Percentiles rank a stretch among this genome's conserved stretches.
Evolutionary conservation across 2,888 invertebrate species (phyloP).

Genomic region (Drosophila rellima): DNA sequence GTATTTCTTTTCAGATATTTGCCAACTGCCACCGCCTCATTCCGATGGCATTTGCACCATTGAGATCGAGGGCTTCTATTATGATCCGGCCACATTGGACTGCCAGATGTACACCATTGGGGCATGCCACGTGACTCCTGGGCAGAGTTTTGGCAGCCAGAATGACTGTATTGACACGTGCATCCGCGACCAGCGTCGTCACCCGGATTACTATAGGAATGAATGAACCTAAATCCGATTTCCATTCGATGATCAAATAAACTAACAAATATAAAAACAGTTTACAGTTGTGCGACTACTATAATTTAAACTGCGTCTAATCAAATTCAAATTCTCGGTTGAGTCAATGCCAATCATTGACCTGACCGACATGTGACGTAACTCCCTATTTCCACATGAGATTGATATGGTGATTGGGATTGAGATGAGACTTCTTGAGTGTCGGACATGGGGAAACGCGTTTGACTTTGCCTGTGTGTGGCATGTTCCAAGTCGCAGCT

Average conservation of each 20-base stretch:
- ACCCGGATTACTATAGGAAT: constrained; percentile 78
- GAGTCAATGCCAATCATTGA: constrained; percentile 15
- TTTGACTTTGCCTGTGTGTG: constrained; percentile 33
- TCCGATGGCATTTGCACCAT: constrained; percentile 83
- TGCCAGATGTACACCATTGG: constrained; percentile 81
- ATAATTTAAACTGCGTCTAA: constrained; percentile 47
- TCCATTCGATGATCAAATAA: constrained; percentile 6
- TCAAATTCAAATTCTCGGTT: constrained; percentile 24
- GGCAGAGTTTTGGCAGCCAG: constrained; percentile 83
- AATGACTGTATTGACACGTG: constrained; percentile 82
- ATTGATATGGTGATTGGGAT: constrained; percentile 17
- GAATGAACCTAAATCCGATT: constrained; percentile 47
- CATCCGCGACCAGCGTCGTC: constrained; percentile 74
- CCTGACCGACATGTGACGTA: constrained; percentile 62
- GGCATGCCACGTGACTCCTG: constrained; percentile 79
- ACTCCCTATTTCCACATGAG: constrained; percentile 44
- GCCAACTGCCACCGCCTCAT: constrained; percentile 79
- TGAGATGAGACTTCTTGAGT: not conserved
- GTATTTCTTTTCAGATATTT: constrained; percentile 67
- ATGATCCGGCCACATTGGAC: constrained; percentile 74
- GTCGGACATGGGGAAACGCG: constrained; percentile 33
- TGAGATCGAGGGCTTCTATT: constrained; percentile 84
- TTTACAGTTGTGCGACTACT: constrained; percentile 12
- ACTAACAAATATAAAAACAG: constrained; percentile 1
- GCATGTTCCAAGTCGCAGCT: constrained; percentile 36